Base-by-base conservation (phyloP, 2,113 vertebrate genomes). In the Pogonocichla stellata region DNA sequence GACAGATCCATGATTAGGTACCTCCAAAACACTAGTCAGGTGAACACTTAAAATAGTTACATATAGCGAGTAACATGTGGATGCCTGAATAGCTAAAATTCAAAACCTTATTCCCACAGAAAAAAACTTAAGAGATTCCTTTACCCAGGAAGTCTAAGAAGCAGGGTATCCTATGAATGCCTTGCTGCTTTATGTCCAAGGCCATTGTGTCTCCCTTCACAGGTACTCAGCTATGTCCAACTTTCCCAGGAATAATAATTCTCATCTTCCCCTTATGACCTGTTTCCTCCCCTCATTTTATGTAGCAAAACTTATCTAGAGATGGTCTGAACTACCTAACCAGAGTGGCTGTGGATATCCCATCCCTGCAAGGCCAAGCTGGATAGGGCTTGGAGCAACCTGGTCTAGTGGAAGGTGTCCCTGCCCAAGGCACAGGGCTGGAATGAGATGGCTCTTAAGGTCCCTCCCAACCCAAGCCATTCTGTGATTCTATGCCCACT, bases 321-420 rank as follows among this genome's bases (percentile, higher is more conserved):
- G 0, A 6, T 17, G 8, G 20, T 58, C 14, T 73, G 38, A 89
- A 29, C 1, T 13, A 42, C 54, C 15, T 2, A 2, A 25, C 8
- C n/a, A 60, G n/a, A 60, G 45, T 45, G 20, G 38, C 24, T 31
- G 53, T 31, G 20, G 20, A 14, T 19, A n/a, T 15, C 9, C 29
- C 62, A 61, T 6, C 40, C 34, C 47, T 42, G 7, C 19, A 26
- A 61, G 62, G 62, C 47, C 62, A 82, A 40, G 54, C 2, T 75
- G 47, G 54, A 61, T 0, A 4, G n/a, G 61, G 14, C 53, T 42
- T 42, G 25, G 70, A 75, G 25, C 47, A 61, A 42, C 4, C 25
- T 42, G 36, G 8, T 5, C 9, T 31, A 23, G 40, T 8, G 18
- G n/a, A 34, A 75, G 17, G 29, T 34, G 24, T 12, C n/a, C 19